Base-by-base conservation (phyloP, 2,113 vertebrate genomes). In the Corydoras maculifer region DNA sequence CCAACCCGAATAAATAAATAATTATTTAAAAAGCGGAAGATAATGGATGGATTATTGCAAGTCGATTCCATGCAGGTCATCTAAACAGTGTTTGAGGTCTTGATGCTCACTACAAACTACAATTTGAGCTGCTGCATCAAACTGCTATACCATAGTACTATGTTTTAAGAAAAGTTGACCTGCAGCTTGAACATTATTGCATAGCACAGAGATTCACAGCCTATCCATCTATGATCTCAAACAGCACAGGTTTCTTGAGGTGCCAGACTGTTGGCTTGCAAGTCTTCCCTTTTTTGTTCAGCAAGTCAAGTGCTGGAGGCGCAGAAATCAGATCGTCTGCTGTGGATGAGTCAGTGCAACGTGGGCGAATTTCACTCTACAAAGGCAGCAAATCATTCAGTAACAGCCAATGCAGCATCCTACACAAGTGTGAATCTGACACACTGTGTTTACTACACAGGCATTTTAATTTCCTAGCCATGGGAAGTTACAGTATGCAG, bases 311-410 rank as follows among this genome's bases (percentile, higher is more conserved):
- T 55, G 54, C n/a, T 32, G 18, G 48, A 63, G 8, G 62, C 73
- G 14, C 54, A n/a, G 54, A 18, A 29, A 70, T 49, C 58, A 3
- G 48, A 75, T 43, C 10, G 53, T 68, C 72, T 70, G 62, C 32
- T 67, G 31, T 25, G 30, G 69, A 68, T 78, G 77, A 78, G 77
- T 78, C 77, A 75, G 77, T 50, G n/a, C 31, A 55, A 58, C 29
- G 25, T 69, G 65, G 65, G 69, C 65, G 65, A 78, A 31, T 57
- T 29, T 67, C 29, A 51, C 57, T 57, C 55, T 14, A 10, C 10
- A 54, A 48, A 48, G 4, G 48, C n/a, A 11, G 29, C 60, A n/a
- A 29, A 58, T 60, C 30, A 69, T 60, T 49, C 18, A 59, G 59
- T 50, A n/a, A n/a, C 35, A 14, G 67, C 0, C 4, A 67, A 51